A percentile compares a stretch with the other conserved stretches of the same genome.
These are phyloP conservation scores for Euwallacea fornicatus DNA, from an alignment of 1,140 invertebrate species.

Conservation along the genomic window DNA sequence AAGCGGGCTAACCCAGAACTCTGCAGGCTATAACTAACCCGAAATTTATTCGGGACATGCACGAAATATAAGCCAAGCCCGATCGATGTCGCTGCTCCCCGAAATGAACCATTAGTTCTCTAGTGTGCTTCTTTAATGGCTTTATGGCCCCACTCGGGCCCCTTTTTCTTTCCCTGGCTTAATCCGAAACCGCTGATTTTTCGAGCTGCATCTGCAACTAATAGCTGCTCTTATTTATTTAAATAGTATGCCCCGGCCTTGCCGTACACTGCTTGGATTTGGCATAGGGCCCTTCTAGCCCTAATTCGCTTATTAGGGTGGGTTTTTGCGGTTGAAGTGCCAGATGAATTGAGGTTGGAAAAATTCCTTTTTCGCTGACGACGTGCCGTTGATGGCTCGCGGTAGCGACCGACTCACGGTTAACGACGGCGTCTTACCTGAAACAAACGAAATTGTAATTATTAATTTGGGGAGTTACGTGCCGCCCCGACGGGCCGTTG, in stretches of 20 bases:
- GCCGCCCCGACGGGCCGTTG: no score
- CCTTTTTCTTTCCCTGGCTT: constrained; percentile 8
- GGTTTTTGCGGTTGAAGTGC: no score
- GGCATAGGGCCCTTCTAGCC: no score
- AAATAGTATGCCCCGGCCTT: constrained; percentile 9
- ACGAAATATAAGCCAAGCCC: constrained; percentile 31
- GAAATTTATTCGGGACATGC: constrained; percentile 30
- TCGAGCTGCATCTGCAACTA: constrained; percentile 27
- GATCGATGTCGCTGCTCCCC: constrained; percentile 21
- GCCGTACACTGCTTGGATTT: neutral
- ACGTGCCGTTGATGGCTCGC: no score
- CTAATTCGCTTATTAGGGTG: no score
- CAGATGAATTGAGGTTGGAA: no score
- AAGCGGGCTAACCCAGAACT: constrained; percentile 15
- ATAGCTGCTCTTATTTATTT: constrained; percentile 25
- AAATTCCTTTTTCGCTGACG: no score
- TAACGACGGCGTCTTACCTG: no score
- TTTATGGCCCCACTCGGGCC: constrained; percentile 14
- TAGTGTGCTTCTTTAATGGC: constrained; percentile 28
- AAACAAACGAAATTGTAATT: no score
- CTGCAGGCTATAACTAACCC: constrained; percentile 19
- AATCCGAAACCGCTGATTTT: constrained; percentile 23
- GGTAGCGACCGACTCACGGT: no score
- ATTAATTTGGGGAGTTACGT: no score
- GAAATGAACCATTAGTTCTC: constrained; percentile 28